These are phyloP conservation scores for Parauchenoglanis punctatus DNA, from an alignment of 2,797 vertebrate species.

Conservation along the genomic window DNA sequence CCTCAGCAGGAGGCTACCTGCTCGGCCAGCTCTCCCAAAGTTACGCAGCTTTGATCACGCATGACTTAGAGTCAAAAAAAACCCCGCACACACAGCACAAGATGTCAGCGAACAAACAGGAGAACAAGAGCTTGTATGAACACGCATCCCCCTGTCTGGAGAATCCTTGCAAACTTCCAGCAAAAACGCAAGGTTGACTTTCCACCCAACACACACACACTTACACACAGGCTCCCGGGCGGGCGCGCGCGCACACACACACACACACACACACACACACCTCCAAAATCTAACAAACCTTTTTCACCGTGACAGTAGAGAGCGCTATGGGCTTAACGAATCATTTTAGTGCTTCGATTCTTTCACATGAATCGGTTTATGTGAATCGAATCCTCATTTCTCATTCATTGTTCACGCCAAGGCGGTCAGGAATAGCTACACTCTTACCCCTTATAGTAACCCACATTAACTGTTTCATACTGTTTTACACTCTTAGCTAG, in stretches of 20 bases:
- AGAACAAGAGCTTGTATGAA: not conserved
- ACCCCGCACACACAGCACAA: not conserved
- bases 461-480: not conserved
- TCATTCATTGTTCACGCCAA: not conserved
- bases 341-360: not conserved
- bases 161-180: slow-evolving; percentile 28
- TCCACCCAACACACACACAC: slow-evolving; percentile 11
- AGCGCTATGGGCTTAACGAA: slow-evolving; percentile 28
- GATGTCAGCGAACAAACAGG: slow-evolving; percentile 22
- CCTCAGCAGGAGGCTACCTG: slow-evolving; percentile 44
- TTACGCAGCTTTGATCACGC: slow-evolving; percentile 41
- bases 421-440: not conserved
- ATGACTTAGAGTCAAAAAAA: slow-evolving; percentile 11
- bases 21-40: slow-evolving; percentile 46
- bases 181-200: slow-evolving; percentile 3
- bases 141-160: slow-evolving; percentile 24
- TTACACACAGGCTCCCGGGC: not conserved
- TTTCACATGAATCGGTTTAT: not conserved
- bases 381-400: not conserved
- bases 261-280: not conserved
- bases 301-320: slow-evolving; percentile 32
- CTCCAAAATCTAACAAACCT: slow-evolving; percentile 22
- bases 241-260: no score
- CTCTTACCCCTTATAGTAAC: no score
- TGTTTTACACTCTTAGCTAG: not conserved